Percentiles rank a stretch among this genome's conserved stretches.
Conservation (phyloP, 2,888 invertebrate genomes). For the Anthophora plumipes region DNA sequence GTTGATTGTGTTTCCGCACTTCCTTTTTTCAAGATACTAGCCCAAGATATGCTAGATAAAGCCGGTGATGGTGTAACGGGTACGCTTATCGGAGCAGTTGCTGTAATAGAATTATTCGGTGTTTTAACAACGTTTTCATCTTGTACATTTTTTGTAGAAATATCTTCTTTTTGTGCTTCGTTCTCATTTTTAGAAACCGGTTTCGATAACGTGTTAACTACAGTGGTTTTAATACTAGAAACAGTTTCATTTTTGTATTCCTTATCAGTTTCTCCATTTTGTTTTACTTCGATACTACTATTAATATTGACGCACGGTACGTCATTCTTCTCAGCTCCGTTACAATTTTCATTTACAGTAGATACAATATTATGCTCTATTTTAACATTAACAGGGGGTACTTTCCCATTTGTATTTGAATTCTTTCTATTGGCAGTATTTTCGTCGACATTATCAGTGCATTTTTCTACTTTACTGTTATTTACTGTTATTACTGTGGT, state of each 20-base stretch:
- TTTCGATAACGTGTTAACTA: slow-evolving; percentile 68
- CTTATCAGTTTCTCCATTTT: slow-evolving; percentile 75
- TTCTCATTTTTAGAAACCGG: slow-evolving; percentile 63
- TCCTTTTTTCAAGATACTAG: slow-evolving; percentile 80
- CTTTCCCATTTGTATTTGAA: slow-evolving; percentile 58
- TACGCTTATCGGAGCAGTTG: slow-evolving; percentile 34
- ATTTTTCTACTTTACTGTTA: slow-evolving; percentile 74
- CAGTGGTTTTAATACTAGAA: slow-evolving; percentile 66
- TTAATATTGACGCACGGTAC: slow-evolving; percentile 76
- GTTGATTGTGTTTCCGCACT: slow-evolving; percentile 63
- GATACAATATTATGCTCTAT: slow-evolving; percentile 77
- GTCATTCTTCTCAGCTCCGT: slow-evolving; percentile 74
- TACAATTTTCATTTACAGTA: slow-evolving; percentile 73
- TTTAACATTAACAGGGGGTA: slow-evolving; percentile 74
- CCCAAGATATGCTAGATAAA: slow-evolving; percentile 79
- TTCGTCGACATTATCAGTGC: slow-evolving; percentile 67
- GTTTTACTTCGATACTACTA: slow-evolving; percentile 77
- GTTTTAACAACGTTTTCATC: slow-evolving; percentile 62
- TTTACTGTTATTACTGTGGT: slow-evolving; percentile 76
- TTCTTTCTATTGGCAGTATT: slow-evolving; percentile 64
- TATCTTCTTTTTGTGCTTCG: slow-evolving; percentile 58
- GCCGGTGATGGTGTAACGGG: slow-evolving; percentile 39
- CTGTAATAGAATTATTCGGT: slow-evolving; percentile 32
- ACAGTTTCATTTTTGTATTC: slow-evolving; percentile 71
- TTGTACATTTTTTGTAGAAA: slow-evolving; percentile 49